Conservation (phyloP, 2,888 invertebrate genomes). For the Cenopis cana region DNA sequence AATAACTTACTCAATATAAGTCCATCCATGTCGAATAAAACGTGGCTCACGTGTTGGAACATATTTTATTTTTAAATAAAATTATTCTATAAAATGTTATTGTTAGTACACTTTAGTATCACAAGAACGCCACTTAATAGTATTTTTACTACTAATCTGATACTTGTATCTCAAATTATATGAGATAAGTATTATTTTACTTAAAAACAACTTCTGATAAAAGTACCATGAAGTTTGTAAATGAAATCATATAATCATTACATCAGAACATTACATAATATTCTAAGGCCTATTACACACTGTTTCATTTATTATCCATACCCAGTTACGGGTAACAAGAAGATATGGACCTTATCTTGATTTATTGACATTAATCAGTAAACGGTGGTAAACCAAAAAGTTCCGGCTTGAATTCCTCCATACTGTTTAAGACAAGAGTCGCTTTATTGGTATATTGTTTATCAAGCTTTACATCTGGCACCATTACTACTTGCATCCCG, state of each 20-base stretch:
- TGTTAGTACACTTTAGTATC: conserved; percentile 1
- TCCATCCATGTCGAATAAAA: conserved; percentile 81
- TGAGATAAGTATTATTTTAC: conserved; percentile 12
- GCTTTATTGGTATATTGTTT: conserved; percentile 76
- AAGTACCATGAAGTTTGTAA: conserved; percentile 6
- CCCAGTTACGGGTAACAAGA: neutral
- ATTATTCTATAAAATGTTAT: conserved; percentile 12
- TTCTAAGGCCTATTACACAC: conserved; percentile 23
- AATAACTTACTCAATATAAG: conserved; percentile 71
- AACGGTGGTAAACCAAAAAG: conserved; percentile 92
- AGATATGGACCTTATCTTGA: neutral
- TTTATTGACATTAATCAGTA: conserved; percentile 52
- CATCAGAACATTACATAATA: conserved; percentile 33
- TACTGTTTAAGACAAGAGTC: conserved; percentile 88
- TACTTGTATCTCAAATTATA: conserved; percentile 4
- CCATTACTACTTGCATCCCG: conserved; percentile 94
- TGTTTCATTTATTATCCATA: neutral
- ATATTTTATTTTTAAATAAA: conserved; percentile 53
- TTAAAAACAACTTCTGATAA: conserved; percentile 27
- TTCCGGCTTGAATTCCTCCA: conserved; percentile 93
- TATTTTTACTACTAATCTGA: conserved; percentile 2
- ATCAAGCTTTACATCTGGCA: conserved; percentile 86
- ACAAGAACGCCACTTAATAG: conserved; percentile 6
- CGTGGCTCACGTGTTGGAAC: conserved; percentile 66
- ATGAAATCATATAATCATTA: conserved; percentile 18